Percentiles rank a stretch among this genome's conserved stretches.
Conservation (phyloP, 2,888 invertebrate genomes). For the Aplocera efformata region DNA sequence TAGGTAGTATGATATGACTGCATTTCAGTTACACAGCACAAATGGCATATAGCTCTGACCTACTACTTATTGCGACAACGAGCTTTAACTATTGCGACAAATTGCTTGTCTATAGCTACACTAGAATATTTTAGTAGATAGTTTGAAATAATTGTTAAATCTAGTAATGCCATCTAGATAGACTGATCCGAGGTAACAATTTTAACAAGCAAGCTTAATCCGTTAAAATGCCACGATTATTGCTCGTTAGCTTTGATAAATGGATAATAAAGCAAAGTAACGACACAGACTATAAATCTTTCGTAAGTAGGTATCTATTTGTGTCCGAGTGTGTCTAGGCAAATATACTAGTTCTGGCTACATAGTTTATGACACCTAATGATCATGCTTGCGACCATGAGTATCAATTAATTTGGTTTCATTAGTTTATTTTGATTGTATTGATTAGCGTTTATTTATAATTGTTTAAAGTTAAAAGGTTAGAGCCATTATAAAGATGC, state of each 20-base stretch:
- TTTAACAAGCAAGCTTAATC: slow-evolving; percentile 54
- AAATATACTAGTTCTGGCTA: slow-evolving; percentile 15
- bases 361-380: slow-evolving; percentile 12
- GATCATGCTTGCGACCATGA: slow-evolving; percentile 9
- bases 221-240: slow-evolving; percentile 57
- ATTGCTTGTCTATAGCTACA: no score
- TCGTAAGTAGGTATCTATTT: slow-evolving; percentile 37
- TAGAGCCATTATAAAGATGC: not conserved
- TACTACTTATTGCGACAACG: no score
- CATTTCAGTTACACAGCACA: no score
- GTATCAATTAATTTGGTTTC: slow-evolving; percentile 14
- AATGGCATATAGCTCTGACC: no score
- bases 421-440: slow-evolving; percentile 11
- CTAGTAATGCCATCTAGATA: slow-evolving; percentile 36
- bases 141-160: slow-evolving; percentile 38
- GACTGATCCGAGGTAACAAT: slow-evolving; percentile 44
- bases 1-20: no score
- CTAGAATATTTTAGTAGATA: slow-evolving; percentile 19
- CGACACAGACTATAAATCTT: slow-evolving; percentile 53
- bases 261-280: slow-evolving; percentile 64
- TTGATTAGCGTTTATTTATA: slow-evolving; percentile 9
- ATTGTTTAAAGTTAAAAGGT: slow-evolving; percentile 6
- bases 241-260: slow-evolving; percentile 67
- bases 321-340: slow-evolving; percentile 23
- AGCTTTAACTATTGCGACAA: not conserved